Conservation (phyloP, 2,797 vertebrate species). For the Spheniscus humboldti region DNA sequence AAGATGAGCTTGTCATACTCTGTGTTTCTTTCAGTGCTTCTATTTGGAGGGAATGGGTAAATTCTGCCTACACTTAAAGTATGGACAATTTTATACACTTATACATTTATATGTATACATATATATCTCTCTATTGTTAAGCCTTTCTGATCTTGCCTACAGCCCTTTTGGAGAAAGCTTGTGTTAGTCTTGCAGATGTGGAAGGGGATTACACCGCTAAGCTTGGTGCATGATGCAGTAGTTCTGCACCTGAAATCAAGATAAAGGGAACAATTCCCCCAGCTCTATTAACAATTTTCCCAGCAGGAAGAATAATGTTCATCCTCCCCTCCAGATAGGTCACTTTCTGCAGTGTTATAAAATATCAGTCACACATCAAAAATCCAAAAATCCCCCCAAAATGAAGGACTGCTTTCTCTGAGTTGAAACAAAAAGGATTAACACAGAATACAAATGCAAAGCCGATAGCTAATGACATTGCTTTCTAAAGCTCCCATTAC, state of each 20-base stretch:
- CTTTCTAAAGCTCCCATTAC: constrained; percentile 2
- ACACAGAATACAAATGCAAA: constrained; percentile 46
- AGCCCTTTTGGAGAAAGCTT: not conserved
- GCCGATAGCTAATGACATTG: not conserved
- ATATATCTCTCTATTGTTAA: not conserved
- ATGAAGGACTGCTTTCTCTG: constrained; percentile 16
- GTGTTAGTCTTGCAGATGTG: not conserved
- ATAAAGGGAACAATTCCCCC: constrained; percentile 45
- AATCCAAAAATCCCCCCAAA: not conserved
- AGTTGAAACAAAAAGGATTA: constrained; percentile 55
- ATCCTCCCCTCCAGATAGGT: not conserved
- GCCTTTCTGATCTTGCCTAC: not conserved
- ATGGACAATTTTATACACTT: not conserved
- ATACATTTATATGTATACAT: not conserved
- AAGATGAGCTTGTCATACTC: not conserved
- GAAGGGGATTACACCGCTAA: not conserved
- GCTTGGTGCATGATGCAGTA: not conserved
- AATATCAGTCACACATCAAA: constrained; percentile 24
- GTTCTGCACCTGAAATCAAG: constrained; percentile 34
- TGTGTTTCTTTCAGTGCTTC: not conserved
- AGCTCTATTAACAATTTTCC: constrained; percentile 7
- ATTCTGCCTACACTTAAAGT: not conserved
- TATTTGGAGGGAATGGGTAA: not conserved
- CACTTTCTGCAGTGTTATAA: constrained; percentile 31
- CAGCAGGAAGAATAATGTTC: not conserved